Conservation (phyloP, 2,113 vertebrate genomes). For the Machaerirhynchus nigripectus region DNA sequence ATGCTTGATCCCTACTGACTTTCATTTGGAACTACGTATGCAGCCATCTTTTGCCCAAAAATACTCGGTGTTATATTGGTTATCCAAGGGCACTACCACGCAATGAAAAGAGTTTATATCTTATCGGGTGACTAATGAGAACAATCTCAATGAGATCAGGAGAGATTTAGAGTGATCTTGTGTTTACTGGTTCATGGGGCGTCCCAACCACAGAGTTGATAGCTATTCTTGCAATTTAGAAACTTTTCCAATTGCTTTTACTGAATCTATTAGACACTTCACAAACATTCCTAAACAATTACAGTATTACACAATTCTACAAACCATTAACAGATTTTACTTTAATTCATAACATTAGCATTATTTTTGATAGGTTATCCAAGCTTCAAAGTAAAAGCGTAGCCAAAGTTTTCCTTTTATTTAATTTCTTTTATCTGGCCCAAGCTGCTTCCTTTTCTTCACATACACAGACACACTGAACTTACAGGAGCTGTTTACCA, state of each 20-base stretch:
- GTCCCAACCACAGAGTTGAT: background rate
- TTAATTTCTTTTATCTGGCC: background rate
- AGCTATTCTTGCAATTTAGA: background rate
- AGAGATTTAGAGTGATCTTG: background rate
- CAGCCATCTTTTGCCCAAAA: background rate
- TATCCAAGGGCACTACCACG: background rate
- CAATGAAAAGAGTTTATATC: background rate
- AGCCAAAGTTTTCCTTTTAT: background rate
- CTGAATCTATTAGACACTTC: background rate
- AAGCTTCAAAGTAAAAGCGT: background rate
- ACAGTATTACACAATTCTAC: background rate
- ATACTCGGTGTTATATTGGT: accelerated
- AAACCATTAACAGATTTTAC: background rate
- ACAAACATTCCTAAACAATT: background rate
- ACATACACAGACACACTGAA: background rate
- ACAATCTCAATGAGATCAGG: background rate
- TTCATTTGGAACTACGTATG: background rate
- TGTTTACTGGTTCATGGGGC: background rate
- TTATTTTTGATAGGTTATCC: background rate
- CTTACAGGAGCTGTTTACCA: background rate
- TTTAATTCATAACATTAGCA: background rate
- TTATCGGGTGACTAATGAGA: background rate
- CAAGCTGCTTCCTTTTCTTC: background rate
- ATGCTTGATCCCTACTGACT: background rate
- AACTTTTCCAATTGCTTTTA: background rate